These are phyloP conservation scores for Stenotaenia linearis DNA, from an alignment of 2,888 invertebrate species.

Conservation along the genomic window DNA sequence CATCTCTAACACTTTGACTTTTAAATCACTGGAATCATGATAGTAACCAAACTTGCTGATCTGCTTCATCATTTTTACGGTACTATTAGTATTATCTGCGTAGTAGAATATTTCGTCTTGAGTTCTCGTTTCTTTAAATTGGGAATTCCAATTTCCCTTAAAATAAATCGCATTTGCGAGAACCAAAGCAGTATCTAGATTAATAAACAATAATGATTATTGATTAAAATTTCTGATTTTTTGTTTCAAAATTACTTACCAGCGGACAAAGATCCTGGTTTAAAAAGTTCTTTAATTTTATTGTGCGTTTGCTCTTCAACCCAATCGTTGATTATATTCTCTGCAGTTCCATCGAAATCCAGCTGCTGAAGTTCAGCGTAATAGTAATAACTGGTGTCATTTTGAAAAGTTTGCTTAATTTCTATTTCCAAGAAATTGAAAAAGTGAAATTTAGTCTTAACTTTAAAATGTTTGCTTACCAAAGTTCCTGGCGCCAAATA, in stretches of 20 bases:
- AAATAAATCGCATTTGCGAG: conserved; percentile 38
- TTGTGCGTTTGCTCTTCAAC: conserved; percentile 33
- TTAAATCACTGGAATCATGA: conserved; percentile 3
- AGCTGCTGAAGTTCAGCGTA: neutral
- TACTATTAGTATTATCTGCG: neutral
- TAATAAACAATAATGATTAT: too few species aligned
- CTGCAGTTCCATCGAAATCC: conserved; percentile 28
- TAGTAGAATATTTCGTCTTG: conserved; percentile 8
- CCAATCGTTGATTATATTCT: conserved; percentile 33
- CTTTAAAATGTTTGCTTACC: neutral
- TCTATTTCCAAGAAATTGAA: neutral
- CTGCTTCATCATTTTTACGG: conserved; percentile 30
- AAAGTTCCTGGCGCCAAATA: neutral
- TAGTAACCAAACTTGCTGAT: conserved; percentile 22
- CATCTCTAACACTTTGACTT: conserved; percentile 34
- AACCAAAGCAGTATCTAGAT: conserved; percentile 31
- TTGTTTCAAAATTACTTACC: too few species aligned
- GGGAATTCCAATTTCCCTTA: conserved; percentile 35
- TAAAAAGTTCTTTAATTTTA: conserved; percentile 35
- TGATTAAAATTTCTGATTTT: too few species aligned
- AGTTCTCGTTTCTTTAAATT: conserved; percentile 32
- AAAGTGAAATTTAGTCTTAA: neutral
- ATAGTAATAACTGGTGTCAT: conserved; percentile 27
- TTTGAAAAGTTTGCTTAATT: neutral
- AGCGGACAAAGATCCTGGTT: conserved; percentile 10